Evolutionary conservation across 2,888 invertebrate genomes (phyloP).

Genomic region (Drosophila paramelanica): DNA sequence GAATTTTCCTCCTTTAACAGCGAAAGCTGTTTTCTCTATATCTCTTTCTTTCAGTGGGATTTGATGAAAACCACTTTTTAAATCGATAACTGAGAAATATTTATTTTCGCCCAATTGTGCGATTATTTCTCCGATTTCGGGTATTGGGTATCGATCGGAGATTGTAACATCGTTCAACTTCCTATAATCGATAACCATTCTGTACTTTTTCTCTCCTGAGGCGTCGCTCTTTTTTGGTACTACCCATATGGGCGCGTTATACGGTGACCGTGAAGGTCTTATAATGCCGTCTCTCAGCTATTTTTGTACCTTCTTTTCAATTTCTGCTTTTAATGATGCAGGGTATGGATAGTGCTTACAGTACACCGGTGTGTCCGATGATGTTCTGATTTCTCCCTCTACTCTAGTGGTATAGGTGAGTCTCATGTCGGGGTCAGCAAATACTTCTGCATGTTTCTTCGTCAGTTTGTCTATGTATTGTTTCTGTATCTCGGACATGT

Average conservation of each 20-base stretch:
- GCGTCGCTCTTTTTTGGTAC: background rate
- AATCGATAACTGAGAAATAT: no score
- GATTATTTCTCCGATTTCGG: no score
- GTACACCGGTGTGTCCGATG: background rate
- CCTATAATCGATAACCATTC: no score
- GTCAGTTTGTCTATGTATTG: background rate
- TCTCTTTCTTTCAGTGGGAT: no score
- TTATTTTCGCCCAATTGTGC: no score
- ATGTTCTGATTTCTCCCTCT: background rate
- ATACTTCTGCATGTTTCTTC: background rate
- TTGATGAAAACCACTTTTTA: no score
- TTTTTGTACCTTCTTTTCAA: background rate
- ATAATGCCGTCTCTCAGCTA: constrained; percentile 1
- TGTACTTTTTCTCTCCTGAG: no score
- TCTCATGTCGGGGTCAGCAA: constrained; percentile 7
- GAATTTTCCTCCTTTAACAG: no score
- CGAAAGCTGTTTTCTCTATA: no score
- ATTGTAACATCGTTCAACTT: no score
- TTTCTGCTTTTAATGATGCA: background rate
- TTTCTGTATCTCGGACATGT: background rate
- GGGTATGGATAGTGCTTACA: constrained; percentile 6
- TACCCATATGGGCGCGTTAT: constrained; percentile 4
- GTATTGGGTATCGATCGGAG: no score
- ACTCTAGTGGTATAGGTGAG: constrained; percentile 6
- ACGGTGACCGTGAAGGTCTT: constrained; percentile 1